A percentile compares a stretch with the other conserved stretches of the same genome.
Conservation (phyloP, 2,113 vertebrate genomes). For the Callorhinus ursinus region DNA sequence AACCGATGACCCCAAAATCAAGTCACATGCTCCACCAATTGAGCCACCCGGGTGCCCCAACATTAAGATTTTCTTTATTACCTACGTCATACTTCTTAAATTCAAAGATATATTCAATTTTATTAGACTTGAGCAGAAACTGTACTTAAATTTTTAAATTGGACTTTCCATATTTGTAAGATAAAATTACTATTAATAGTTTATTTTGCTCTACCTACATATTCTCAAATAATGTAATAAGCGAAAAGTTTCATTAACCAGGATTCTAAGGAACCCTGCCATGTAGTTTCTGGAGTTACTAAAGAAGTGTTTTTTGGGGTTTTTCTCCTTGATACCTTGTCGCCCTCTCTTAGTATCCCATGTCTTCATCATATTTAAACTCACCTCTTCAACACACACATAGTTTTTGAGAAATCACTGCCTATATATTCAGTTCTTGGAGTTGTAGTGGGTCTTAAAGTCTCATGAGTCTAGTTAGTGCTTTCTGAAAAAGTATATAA, state of each 20-base stretch:
- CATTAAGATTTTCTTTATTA: not conserved
- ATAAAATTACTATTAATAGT: not conserved
- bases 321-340: slow-evolving; percentile 9
- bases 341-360: not conserved
- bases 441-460: not conserved
- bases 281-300: not conserved
- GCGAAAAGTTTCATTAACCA: not conserved
- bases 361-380: slow-evolving; percentile 41
- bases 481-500: not conserved
- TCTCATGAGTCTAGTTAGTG: not conserved
- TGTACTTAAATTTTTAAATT: slow-evolving; percentile 42
- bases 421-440: not conserved
- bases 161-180: slow-evolving; percentile 28
- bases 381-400: slow-evolving; percentile 9
- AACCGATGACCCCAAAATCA: not conserved
- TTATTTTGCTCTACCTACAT: not conserved
- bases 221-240: slow-evolving; percentile 20
- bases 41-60: not conserved
- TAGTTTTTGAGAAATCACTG: not conserved
- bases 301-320: not conserved
- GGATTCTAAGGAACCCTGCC: not conserved
- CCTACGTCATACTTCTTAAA: not conserved
- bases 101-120: not conserved
- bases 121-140: slow-evolving; percentile 13
- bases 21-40: not conserved